These are phyloP conservation scores for Tetraneura akinire DNA, from an alignment of 1,140 invertebrate species.

Conservation along the genomic window DNA sequence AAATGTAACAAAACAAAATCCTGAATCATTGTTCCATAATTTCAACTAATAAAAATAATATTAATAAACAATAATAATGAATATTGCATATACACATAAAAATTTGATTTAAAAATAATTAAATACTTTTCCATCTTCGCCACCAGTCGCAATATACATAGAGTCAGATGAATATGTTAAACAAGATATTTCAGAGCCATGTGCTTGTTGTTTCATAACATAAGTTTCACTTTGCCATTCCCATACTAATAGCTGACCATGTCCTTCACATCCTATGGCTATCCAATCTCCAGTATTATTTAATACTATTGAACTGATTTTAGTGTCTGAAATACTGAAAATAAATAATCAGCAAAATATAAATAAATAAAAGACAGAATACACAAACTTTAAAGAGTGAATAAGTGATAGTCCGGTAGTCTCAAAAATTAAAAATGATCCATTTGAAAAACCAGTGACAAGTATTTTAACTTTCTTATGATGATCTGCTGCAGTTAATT, in stretches of 20 bases:
- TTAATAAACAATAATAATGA: neutral
- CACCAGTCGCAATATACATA: constrained; percentile 86
- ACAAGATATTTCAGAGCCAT: constrained; percentile 84
- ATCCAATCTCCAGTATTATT: constrained; percentile 94
- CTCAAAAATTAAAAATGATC: constrained; percentile 87
- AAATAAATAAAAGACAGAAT: constrained; percentile 50
- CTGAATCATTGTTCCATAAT: constrained; percentile 86
- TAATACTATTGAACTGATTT: constrained; percentile 77
- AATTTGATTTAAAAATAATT: neutral
- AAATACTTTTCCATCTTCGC: constrained; percentile 85
- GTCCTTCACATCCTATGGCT: constrained; percentile 78
- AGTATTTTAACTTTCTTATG: constrained; percentile 77
- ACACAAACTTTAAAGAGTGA: constrained; percentile 74
- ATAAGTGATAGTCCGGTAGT: constrained; percentile 90
- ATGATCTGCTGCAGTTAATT: constrained; percentile 77
- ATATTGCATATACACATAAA: neutral
- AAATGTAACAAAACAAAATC: constrained; percentile 96
- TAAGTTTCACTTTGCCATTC: constrained; percentile 99
- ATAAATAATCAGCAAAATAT: constrained; percentile 49
- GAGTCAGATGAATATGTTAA: constrained; percentile 90
- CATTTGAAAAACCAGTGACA: constrained; percentile 78
- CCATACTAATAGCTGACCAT: constrained; percentile 94
- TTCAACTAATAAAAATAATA: constrained; percentile 68
- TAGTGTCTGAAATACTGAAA: constrained; percentile 75
- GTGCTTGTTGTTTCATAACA: constrained; percentile 95